Evolutionary conservation across 2,113 vertebrate species (phyloP).

Genomic region (Choloepus hoffmanni): DNA sequence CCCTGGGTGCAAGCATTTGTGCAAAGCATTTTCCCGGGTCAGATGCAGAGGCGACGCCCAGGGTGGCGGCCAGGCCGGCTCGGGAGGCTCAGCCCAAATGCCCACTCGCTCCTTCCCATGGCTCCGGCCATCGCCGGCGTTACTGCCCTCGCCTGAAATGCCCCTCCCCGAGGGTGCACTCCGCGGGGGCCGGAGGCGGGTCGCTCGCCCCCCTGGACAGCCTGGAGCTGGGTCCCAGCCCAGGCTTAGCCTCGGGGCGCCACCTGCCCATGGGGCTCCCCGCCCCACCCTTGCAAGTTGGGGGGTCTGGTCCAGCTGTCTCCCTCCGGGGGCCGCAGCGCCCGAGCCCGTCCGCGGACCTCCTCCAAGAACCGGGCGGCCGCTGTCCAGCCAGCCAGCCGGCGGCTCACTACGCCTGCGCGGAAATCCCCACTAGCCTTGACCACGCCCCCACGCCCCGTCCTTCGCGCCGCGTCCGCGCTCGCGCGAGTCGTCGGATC

Average conservation of each 20-base stretch:
- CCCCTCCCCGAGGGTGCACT: background rate
- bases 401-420: conserved; percentile 46
- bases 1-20: too few relatives aligned
- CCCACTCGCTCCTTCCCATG: background rate
- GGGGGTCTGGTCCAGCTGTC: background rate
- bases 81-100: background rate
- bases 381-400: conserved; percentile 59
- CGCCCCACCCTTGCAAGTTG: background rate
- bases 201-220: too few relatives aligned
- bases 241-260: too few relatives aligned
- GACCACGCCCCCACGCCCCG: background rate
- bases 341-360: background rate
- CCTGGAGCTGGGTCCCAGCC: too few relatives aligned
- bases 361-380: background rate
- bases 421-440: background rate
- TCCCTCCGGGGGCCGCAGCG: background rate
- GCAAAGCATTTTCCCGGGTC: too few relatives aligned
- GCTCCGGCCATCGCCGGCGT: background rate
- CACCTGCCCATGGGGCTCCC: too few relatives aligned
- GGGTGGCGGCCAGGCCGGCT: too few relatives aligned
- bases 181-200: background rate
- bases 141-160: background rate
- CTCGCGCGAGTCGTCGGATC: accelerated
- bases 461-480: background rate
- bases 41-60: too few relatives aligned